Conservation (phyloP, 2,888 invertebrate species). For the Sarcophaga rosellei region DNA sequence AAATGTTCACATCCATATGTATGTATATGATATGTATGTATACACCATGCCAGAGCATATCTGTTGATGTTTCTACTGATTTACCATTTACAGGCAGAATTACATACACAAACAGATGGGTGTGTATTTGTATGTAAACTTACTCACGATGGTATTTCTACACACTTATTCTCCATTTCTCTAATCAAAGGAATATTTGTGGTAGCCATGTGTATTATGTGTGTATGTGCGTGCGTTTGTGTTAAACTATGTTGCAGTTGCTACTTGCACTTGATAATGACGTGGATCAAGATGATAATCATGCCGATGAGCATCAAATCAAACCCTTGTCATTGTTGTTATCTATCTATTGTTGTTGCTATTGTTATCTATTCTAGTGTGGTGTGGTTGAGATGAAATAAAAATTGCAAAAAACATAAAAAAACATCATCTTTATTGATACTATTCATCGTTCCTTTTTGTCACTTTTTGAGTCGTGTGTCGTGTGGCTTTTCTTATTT, state of each 20-base stretch:
- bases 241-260: slow-evolving; percentile 45
- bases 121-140: neutral
- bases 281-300: slow-evolving; percentile 37
- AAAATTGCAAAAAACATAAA: neutral
- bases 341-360: neutral
- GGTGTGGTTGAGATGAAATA: neutral
- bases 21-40: neutral
- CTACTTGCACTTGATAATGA: slow-evolving; percentile 45
- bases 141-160: neutral
- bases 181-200: slow-evolving; percentile 48
- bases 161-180: neutral
- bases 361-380: neutral
- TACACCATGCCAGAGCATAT: neutral
- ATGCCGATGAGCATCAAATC: slow-evolving; percentile 28
- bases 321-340: slow-evolving; percentile 12
- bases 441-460: neutral
- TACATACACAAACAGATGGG: neutral
- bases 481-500: neutral
- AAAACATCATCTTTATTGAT: neutral
- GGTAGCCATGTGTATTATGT: neutral
- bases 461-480: neutral
- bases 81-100: neutral
- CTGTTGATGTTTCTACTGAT: neutral
- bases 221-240: slow-evolving; percentile 8
- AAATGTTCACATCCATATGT: neutral